Evolutionary conservation across 2,113 vertebrate genomes (phyloP), one percentile per base, ranked within the genome.

Genomic region (Ivindomyrus marchei): DNA sequence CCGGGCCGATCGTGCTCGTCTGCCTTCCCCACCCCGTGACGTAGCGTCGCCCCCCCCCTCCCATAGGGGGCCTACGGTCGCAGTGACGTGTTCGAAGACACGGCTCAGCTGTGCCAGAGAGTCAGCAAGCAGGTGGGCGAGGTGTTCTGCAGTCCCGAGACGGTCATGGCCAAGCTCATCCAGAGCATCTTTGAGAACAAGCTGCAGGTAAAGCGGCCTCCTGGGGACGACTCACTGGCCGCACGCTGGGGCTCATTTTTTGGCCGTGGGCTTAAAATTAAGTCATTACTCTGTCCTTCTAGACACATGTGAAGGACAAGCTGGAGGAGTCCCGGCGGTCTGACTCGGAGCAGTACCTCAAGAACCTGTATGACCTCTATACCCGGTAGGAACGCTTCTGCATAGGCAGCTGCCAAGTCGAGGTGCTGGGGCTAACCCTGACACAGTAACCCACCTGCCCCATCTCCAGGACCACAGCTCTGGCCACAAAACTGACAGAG

Each of bases 111-210:
- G 85, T 98, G 98, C 94, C 98, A 98, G 91, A 94, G 96, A 90
- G 98, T 99, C 90, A 99, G 99, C 92, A 99, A 97, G 90, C 98
- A 99, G 96, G 98, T 99, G 93, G 98, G 98, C 47, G 98, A 99
- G 92, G 96, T 99, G 89, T 99, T 99, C 90, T 97, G 97, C 93
- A 99, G 97, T 94, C 98, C 98, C 80, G 98, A 99, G 95, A 98
- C 97, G 0, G 97, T 99, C 66, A 97, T 99, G 96, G 97, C 98
- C 92, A 99, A 99, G 95, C 98, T 99, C 92, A 99, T 99, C 94
- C 98, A 99, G 93, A 99, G 97, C 93, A 98, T 99, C 91, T 99
- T 99, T 95, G 98, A 99, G 95, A 96, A 97, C 91, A 99, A 98
- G 94, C 95, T 99, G 89, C 98, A 99, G 98, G 98, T 99, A 96